Evolutionary conservation across 2,888 invertebrate species (phyloP).

Genomic region (Pollenia angustigena): DNA sequence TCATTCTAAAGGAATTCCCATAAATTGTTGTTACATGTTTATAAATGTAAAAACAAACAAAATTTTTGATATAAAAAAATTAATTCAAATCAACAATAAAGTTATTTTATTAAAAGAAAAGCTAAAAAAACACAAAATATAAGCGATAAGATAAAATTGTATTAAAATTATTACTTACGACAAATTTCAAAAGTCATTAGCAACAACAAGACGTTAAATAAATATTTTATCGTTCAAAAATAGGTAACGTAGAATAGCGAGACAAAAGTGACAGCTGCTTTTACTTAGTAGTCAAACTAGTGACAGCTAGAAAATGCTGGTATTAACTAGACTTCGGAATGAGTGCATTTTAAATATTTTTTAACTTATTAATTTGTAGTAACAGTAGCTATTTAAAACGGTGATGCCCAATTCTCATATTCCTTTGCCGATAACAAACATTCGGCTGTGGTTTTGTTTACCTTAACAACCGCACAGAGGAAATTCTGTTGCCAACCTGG

Average conservation of each 20-base stretch:
- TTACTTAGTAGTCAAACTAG: not conserved
- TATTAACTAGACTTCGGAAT: not conserved
- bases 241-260: not conserved
- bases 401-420: too few relatives aligned
- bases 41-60: too few relatives aligned
- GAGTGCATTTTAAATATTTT: too few relatives aligned
- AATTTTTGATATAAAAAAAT: not conserved
- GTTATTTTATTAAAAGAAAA: not conserved
- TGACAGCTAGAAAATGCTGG: constrained; percentile 2
- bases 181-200: constrained; percentile 33
- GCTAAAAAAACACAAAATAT: not conserved
- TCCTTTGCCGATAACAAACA: too few relatives aligned
- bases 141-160: constrained; percentile 48
- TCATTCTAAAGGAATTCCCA: too few relatives aligned
- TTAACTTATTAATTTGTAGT: too few relatives aligned
- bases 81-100: too few relatives aligned
- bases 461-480: too few relatives aligned
- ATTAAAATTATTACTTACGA: constrained; percentile 38
- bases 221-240: constrained; percentile 10
- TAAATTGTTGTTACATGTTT: too few relatives aligned
- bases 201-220: not conserved
- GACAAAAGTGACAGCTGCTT: constrained; percentile 25
- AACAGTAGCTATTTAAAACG: too few relatives aligned
- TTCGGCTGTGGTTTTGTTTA: too few relatives aligned
- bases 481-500: too few relatives aligned